Conservation (phyloP, 2,888 invertebrate genomes). For the Oligia fasciuncula region DNA sequence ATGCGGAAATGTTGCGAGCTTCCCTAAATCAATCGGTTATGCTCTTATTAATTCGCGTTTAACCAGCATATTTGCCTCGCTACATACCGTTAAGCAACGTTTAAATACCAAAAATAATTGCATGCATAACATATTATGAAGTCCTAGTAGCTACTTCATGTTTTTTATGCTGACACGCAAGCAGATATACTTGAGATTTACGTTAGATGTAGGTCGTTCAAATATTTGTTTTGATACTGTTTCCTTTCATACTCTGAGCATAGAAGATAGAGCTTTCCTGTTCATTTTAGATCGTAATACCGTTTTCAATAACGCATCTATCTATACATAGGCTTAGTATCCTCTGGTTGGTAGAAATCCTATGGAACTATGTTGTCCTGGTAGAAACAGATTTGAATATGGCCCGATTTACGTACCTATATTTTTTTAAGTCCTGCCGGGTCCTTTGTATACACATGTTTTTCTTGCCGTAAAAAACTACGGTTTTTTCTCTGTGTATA, state of each 20-base stretch:
- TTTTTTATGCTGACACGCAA: conserved; percentile 20
- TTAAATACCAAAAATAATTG: conserved; percentile 8
- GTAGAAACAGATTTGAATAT: not conserved
- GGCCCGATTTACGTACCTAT: not conserved
- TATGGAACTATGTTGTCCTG: not conserved
- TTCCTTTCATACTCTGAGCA: conserved; percentile 11
- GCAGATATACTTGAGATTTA: conserved; percentile 11
- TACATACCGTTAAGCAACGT: not conserved
- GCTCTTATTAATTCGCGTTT: not conserved
- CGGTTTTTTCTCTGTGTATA: not conserved
- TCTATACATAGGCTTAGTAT: not conserved
- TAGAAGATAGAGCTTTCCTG: conserved; percentile 20
- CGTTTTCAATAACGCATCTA: conserved; percentile 15
- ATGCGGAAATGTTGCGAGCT: not conserved
- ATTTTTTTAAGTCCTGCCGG: not conserved
- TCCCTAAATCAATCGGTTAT: not conserved
- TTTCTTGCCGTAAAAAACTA: too few species aligned
- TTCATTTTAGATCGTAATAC: conserved; percentile 31
- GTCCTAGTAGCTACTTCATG: not conserved
- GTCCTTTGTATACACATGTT: too few species aligned
- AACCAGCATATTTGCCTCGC: conserved; percentile 1
- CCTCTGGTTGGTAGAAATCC: not conserved
- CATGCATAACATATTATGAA: not conserved
- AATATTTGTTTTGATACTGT: conserved; percentile 41
- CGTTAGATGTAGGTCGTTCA: conserved; percentile 36